Conservation (phyloP, 2,888 invertebrate genomes). For the Latrodectus hesperus region DNA sequence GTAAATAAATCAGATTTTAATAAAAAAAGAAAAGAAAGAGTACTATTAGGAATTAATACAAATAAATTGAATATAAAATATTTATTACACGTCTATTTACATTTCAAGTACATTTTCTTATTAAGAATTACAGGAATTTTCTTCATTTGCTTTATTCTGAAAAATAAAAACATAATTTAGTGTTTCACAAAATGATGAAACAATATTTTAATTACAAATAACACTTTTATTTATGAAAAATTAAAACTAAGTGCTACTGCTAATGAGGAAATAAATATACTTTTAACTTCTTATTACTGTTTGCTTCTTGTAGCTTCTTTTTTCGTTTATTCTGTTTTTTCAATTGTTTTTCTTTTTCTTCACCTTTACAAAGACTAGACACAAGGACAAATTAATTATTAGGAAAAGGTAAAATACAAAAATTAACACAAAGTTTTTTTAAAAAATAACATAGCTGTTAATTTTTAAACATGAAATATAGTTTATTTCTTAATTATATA, state of each 20-base stretch:
- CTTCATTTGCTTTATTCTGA: slow-evolving; percentile 4
- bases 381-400: background rate
- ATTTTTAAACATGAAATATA: too few relatives aligned
- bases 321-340: slow-evolving; percentile 69
- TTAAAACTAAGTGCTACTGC: background rate
- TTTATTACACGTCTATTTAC: too few relatives aligned
- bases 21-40: too few relatives aligned
- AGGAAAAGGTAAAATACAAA: too few relatives aligned
- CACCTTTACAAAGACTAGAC: slow-evolving; percentile 32
- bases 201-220: background rate
- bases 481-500: too few relatives aligned
- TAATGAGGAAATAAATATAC: slow-evolving; percentile 5
- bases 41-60: too few relatives aligned
- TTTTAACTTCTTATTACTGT: slow-evolving; percentile 38
- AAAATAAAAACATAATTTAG: slow-evolving; percentile 1
- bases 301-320: slow-evolving; percentile 2
- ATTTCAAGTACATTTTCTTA: background rate
- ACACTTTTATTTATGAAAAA: background rate
- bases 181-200: background rate
- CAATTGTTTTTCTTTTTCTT: slow-evolving; percentile 61
- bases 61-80: too few relatives aligned
- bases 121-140: background rate
- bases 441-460: too few relatives aligned
- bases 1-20: too few relatives aligned
- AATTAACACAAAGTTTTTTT: too few relatives aligned